Percentiles rank a stretch among this genome's conserved stretches.
These are phyloP conservation scores for Lumbricus terrestris DNA, from an alignment of 2,888 invertebrate species.

Conservation along the genomic window DNA sequence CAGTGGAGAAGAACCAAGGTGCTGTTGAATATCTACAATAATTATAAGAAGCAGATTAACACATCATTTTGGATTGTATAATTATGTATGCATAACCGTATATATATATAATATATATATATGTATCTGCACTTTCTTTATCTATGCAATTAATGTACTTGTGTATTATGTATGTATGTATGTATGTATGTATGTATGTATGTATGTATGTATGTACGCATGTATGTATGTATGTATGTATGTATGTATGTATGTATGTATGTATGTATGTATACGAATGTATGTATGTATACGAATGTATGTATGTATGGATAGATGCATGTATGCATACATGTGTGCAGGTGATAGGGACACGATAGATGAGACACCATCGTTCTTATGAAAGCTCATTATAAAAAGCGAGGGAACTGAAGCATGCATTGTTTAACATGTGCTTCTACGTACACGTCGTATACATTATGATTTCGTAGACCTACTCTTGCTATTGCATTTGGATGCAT, in stretches of 20 bases:
- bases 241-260: slow-evolving; percentile 25
- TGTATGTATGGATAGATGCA: slow-evolving; percentile 13
- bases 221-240: slow-evolving; percentile 18
- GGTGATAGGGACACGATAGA: neutral
- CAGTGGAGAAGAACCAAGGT: too few species aligned
- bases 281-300: neutral
- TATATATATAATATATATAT: too few species aligned
- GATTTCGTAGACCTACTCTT: too few species aligned
- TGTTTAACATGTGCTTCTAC: too few species aligned
- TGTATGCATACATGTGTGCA: neutral
- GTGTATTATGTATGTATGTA: neutral
- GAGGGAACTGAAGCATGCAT: too few species aligned
- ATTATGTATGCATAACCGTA: too few species aligned
- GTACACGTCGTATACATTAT: too few species aligned
- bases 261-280: neutral
- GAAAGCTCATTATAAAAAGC: too few species aligned
- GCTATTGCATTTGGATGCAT: too few species aligned
- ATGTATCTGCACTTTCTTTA: neutral
- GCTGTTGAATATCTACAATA: too few species aligned
- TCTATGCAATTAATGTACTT: neutral
- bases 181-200: slow-evolving; percentile 5
- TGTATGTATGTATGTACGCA: neutral
- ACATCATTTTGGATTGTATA: too few species aligned
- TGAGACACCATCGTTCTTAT: neutral
- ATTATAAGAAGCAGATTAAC: too few species aligned